A percentile compares a stretch with the other conserved stretches of the same genome.
Conservation (phyloP, 2,888 invertebrate genomes). For the Microdon myrmicae region DNA sequence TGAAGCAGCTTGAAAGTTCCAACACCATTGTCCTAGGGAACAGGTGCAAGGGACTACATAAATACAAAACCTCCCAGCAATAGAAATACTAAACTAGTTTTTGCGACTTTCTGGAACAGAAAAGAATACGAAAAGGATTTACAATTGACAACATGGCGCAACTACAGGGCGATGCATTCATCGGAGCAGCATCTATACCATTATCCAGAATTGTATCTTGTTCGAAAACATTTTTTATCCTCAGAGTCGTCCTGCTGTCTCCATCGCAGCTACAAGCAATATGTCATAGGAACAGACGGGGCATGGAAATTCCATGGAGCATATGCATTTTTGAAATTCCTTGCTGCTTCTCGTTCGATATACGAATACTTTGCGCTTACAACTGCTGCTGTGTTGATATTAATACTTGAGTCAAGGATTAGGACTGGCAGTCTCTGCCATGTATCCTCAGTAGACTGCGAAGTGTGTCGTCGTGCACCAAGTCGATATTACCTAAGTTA, state of each 20-base stretch:
- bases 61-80: too few relatives aligned
- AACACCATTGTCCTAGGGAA: too few relatives aligned
- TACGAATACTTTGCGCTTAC: too few relatives aligned
- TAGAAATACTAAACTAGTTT: too few relatives aligned
- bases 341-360: conserved; percentile 13
- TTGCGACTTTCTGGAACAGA: too few relatives aligned
- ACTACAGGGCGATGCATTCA: conserved; percentile 1
- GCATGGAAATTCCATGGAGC: conserved; percentile 31
- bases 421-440: too few relatives aligned
- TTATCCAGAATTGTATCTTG: conserved; percentile 27
- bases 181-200: conserved; percentile 18
- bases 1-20: too few relatives aligned
- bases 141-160: conserved; percentile 13
- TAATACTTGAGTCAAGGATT: conserved; percentile 28
- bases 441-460: conserved; percentile 5
- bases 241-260: not conserved
- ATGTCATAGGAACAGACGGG: conserved; percentile 17
- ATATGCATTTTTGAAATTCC: conserved; percentile 34
- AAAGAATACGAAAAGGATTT: conserved; percentile 25
- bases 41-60: too few relatives aligned
- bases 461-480: too few relatives aligned
- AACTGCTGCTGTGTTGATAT: conserved; percentile 27
- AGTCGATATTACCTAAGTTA: too few relatives aligned
- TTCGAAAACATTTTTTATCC: conserved; percentile 5
- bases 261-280: conserved; percentile 22